A percentile compares a stretch with the other conserved stretches of the same genome.
phyloP scores from a whole-genome alignment of 2,113 vertebrate species.

The Willisornis vidua region DNA sequence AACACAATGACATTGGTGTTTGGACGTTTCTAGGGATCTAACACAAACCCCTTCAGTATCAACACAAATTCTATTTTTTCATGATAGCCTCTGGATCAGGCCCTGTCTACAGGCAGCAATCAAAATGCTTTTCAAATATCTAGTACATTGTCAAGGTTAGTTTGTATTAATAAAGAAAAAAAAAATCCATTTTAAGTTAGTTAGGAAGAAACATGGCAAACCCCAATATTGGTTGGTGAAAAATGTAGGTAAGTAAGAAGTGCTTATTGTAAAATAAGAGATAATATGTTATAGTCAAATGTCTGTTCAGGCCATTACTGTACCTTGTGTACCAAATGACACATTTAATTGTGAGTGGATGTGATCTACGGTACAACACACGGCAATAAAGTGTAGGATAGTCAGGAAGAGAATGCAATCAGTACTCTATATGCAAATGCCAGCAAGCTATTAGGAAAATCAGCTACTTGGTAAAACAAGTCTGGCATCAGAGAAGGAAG shows the following conservation, averaged over 20 bases:
- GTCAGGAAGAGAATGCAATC: background rate
- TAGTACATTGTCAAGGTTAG: background rate
- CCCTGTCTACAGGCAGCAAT: background rate
- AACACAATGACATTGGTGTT: background rate
- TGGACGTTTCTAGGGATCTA: background rate
- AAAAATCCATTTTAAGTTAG: background rate
- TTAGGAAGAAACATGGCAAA: background rate
- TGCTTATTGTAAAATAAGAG: background rate
- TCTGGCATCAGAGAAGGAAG: background rate
- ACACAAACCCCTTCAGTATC: background rate
- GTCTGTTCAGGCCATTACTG: background rate
- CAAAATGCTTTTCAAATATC: background rate
- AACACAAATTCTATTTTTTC: background rate
- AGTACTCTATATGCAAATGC: background rate
- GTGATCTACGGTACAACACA: background rate
- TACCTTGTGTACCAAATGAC: background rate
- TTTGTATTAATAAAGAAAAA: background rate
- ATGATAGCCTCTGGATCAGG: background rate
- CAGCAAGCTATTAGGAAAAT: constrained; percentile 36
- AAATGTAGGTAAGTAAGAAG: background rate
- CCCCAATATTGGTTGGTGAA: background rate
- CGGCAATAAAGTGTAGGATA: background rate
- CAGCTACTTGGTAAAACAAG: constrained; percentile 42
- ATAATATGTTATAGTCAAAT: background rate
- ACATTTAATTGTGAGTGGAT: background rate